Evolutionary conservation across 2,797 vertebrate genomes (phyloP).

Genomic region (Odontamblyopus lacepedii): DNA sequence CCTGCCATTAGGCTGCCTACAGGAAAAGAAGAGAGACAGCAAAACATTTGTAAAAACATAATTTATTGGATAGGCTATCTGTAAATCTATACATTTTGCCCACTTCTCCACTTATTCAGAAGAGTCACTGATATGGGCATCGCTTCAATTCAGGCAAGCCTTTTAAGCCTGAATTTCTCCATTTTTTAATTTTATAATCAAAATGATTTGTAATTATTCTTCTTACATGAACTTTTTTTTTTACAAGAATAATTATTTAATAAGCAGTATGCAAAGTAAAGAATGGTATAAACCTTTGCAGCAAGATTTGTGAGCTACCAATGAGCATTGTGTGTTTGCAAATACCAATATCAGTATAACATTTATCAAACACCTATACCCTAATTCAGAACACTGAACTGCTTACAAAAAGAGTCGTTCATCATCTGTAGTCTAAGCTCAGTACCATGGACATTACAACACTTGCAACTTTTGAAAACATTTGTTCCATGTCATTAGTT

Average conservation of each 20-base stretch:
- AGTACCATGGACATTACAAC: constrained; percentile 2
- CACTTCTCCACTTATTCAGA: constrained; percentile 58
- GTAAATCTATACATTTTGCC: constrained; percentile 48
- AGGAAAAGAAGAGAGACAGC: background rate
- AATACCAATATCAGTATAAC: background rate
- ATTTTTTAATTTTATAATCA: constrained; percentile 36
- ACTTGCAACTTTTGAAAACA: background rate
- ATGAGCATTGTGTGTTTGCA: background rate
- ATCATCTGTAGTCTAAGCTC: background rate
- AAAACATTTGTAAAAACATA: constrained; percentile 47
- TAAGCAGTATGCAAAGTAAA: constrained; percentile 30
- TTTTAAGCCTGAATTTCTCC: constrained; percentile 20
- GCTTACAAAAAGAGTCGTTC: too few species aligned
- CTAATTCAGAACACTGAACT: background rate
- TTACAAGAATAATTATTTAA: constrained; percentile 44
- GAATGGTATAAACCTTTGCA: constrained; percentile 26
- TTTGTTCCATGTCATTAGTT: background rate
- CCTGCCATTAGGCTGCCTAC: background rate
- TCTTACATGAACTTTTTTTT: constrained; percentile 27
- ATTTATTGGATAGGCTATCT: constrained; percentile 61
- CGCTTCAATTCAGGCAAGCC: constrained; percentile 32
- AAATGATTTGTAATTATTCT: constrained; percentile 25
- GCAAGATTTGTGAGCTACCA: background rate
- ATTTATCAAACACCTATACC: background rate
- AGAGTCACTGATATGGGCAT: constrained; percentile 60